Conservation (phyloP, 2,113 vertebrate species). For the Genyomyrus donnyi region DNA sequence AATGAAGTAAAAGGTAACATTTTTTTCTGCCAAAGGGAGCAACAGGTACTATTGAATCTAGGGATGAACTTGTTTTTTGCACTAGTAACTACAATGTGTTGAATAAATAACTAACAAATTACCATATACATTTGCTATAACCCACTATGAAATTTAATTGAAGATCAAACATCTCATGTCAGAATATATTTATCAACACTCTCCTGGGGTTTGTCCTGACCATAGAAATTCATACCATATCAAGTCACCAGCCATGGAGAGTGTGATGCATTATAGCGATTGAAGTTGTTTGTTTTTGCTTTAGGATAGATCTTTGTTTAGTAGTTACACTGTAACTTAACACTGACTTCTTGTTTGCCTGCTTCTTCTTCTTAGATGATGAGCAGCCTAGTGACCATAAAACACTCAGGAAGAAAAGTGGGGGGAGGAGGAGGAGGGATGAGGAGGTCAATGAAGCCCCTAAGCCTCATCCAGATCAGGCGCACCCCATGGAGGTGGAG, state of each 20-base stretch:
- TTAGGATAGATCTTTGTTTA: not conserved
- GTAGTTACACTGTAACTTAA: not conserved
- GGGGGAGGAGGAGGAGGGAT: conserved; percentile 35
- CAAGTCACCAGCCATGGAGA: not conserved
- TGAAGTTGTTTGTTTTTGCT: not conserved
- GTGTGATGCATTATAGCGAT: not conserved
- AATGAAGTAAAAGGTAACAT: no score
- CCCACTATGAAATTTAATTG: not conserved
- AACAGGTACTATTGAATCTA: not conserved
- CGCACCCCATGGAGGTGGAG: conserved; percentile 51
- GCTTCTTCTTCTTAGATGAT: conserved; percentile 38
- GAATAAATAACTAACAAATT: not conserved
- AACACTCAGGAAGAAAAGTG: conserved; percentile 45
- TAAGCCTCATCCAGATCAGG: conserved; percentile 20
- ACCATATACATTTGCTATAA: not conserved
- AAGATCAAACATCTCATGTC: not conserved
- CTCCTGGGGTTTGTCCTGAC: not conserved
- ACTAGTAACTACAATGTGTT: not conserved
- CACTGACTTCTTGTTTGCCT: not conserved
- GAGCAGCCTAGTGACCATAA: conserved; percentile 49
- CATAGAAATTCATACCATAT: not conserved
- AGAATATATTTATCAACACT: not conserved
- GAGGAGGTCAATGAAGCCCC: conserved; percentile 18
- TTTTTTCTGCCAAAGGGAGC: no score
- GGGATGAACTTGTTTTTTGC: not conserved